Evolutionary conservation across 2,113 vertebrate species (phyloP).

Genomic region (Tamias sibiricus): DNA sequence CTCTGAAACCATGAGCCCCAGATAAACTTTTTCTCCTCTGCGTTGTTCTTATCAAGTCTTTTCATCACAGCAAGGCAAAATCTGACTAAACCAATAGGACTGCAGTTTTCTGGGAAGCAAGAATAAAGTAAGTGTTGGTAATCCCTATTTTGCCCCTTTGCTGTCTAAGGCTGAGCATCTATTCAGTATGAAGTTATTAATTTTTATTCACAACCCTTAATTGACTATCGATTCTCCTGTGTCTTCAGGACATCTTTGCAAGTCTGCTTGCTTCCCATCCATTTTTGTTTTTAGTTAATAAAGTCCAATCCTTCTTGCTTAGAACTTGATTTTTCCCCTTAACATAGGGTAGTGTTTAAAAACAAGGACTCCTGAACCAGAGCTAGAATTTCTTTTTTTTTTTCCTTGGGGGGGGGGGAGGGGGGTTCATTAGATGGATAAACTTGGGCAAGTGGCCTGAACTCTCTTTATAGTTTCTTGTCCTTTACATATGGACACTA

Average conservation of each 20-base stretch:
- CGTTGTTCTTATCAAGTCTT: too few species aligned
- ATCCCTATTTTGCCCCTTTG: not conserved
- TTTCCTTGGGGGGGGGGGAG: too few species aligned
- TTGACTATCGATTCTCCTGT: not conserved
- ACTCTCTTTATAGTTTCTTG: not conserved
- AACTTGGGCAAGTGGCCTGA: not conserved
- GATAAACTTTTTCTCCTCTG: too few species aligned
- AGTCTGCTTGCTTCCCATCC: not conserved
- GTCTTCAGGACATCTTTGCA: not conserved
- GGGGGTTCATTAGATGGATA: not conserved
- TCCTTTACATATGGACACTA: not conserved
- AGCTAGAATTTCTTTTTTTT: not conserved
- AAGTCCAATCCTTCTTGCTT: not conserved
- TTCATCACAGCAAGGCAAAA: too few species aligned
- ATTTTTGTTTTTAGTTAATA: not conserved
- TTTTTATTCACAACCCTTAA: not conserved
- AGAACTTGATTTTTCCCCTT: not conserved
- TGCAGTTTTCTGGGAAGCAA: accelerated
- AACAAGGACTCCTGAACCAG: not conserved
- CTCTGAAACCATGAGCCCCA: too few species aligned
- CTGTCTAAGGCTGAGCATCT: not conserved
- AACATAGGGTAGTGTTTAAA: not conserved
- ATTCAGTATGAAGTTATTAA: not conserved
- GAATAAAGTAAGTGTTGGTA: not conserved
- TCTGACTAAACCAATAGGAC: not conserved